phyloP scores from a whole-genome alignment of 2,888 invertebrate species.

The Drosophila tripunctata region DNA sequence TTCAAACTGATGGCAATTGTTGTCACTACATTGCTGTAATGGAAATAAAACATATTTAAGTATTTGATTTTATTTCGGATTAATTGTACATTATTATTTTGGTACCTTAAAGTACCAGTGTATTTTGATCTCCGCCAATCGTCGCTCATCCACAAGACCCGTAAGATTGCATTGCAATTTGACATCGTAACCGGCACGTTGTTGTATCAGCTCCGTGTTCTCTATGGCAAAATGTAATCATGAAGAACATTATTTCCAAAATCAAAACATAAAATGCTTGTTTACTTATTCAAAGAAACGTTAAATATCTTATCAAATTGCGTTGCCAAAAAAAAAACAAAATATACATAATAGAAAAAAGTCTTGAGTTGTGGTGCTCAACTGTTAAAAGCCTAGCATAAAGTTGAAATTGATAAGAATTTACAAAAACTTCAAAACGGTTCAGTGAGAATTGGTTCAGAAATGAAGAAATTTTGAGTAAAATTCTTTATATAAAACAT shows the following conservation, averaged over 20 bases:
- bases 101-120: conserved; percentile 83
- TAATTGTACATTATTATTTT: not conserved
- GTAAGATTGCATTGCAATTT: conserved; percentile 79
- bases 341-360: not conserved
- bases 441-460: too few species aligned
- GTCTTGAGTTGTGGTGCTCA: not conserved
- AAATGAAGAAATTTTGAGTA: too few species aligned
- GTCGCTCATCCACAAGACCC: conserved; percentile 72
- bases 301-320: conserved; percentile 63
- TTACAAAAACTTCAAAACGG: too few species aligned
- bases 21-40: conserved; percentile 79
- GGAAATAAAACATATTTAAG: not conserved
- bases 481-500: too few species aligned
- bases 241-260: conserved; percentile 20
- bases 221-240: conserved; percentile 55
- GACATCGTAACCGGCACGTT: conserved; percentile 80
- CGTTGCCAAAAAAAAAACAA: conserved; percentile 24
- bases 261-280: conserved; percentile 25
- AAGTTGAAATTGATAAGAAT: not conserved
- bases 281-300: conserved; percentile 37
- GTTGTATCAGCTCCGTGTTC: conserved; percentile 82
- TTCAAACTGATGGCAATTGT: conserved; percentile 71
- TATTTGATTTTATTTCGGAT: too few species aligned
- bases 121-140: conserved; percentile 66
- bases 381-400: not conserved